These are phyloP conservation scores for Dryadula phaetusa DNA, from an alignment of 2,888 invertebrate genomes.

Conservation along the genomic window DNA sequence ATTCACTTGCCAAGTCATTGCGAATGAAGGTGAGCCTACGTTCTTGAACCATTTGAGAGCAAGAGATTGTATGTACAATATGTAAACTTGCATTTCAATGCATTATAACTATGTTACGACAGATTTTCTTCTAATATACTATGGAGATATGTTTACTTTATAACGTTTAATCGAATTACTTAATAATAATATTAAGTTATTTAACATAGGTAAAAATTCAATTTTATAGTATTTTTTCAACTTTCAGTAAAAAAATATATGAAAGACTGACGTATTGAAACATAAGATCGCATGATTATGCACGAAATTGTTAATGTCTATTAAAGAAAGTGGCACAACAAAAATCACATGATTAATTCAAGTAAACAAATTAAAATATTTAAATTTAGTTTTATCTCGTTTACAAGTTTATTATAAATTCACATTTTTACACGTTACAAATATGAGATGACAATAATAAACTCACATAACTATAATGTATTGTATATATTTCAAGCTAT, in stretches of 20 bases:
- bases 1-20: constrained; percentile 32
- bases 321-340: constrained; percentile 7
- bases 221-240: not conserved
- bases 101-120: constrained; percentile 25
- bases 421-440: no score
- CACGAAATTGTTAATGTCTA: constrained; percentile 3
- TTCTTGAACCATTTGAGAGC: constrained; percentile 56
- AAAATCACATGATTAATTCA: constrained; percentile 1
- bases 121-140: constrained; percentile 5
- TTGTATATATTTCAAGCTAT: not conserved
- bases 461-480: not conserved
- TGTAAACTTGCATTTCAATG: constrained; percentile 38
- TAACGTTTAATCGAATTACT: not conserved
- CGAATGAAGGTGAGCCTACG: constrained; percentile 51
- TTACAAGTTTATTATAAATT: not conserved
- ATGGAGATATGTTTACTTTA: not conserved
- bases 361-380: constrained; percentile 11
- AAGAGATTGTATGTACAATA: constrained; percentile 41
- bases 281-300: not conserved
- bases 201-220: no score
- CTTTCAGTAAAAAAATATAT: not conserved
- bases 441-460: not conserved
- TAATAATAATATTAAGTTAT: not conserved
- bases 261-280: not conserved
- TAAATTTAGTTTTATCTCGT: not conserved